Evolutionary conservation across 2,797 vertebrate genomes (phyloP).

Genomic region (Prunella strophiata): DNA sequence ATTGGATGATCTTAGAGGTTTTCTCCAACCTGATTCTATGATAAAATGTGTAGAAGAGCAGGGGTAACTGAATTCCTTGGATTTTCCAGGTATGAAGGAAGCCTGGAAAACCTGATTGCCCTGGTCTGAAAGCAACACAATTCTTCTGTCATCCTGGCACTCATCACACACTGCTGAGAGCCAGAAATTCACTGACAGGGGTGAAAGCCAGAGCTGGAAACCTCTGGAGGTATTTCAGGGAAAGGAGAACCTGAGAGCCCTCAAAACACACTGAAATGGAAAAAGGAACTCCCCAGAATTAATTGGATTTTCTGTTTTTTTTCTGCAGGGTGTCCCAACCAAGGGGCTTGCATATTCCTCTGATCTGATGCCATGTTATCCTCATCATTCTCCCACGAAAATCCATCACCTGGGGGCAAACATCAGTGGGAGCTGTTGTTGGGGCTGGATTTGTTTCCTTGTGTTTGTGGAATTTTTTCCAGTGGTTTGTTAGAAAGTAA

Average conservation of each 20-base stretch:
- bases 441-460: too few relatives aligned
- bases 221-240: neutral
- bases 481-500: too few relatives aligned
- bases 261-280: neutral
- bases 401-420: neutral
- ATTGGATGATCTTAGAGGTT: neutral
- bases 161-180: accelerated
- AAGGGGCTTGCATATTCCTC: neutral
- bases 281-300: accelerated
- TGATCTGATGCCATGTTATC: too few relatives aligned
- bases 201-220: neutral
- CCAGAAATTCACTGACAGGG: accelerated
- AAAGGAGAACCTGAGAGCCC: neutral
- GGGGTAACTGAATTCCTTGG: neutral
- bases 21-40: neutral
- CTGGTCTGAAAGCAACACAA: accelerated
- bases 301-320: neutral
- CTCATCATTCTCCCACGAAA: neutral
- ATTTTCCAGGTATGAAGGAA: neutral
- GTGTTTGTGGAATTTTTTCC: too few relatives aligned
- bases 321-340: neutral
- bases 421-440: neutral
- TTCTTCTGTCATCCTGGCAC: neutral
- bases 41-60: neutral
- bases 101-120: accelerated